A percentile compares a stretch with the other conserved stretches of the same genome.
These are phyloP conservation scores for Dione juno DNA, from an alignment of 2,888 invertebrate species.

Conservation along the genomic window DNA sequence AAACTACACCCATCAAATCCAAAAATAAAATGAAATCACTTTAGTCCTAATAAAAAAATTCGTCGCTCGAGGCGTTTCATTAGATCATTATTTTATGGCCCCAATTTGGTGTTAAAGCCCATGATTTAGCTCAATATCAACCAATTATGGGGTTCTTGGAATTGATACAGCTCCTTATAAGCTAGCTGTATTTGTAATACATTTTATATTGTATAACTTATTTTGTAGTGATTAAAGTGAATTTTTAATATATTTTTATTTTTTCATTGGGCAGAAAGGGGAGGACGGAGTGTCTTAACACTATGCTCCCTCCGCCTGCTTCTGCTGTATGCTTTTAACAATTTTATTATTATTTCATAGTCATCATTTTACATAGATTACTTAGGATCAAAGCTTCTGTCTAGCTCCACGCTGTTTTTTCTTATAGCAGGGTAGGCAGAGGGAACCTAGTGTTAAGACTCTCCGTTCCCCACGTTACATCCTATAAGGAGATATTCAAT, in stretches of 20 bases:
- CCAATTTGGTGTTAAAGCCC: constrained; percentile 62
- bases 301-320: no score
- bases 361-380: no score
- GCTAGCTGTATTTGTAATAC: constrained; percentile 23
- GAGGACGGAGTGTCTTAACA: no score
- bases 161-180: constrained; percentile 37
- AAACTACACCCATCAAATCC: background rate
- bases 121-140: constrained; percentile 50
- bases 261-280: no score
- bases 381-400: no score
- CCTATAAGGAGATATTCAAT: no score
- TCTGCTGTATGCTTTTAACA: no score
- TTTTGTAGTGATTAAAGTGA: background rate
- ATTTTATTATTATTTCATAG: no score
- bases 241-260: background rate
- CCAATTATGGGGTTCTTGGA: constrained; percentile 46
- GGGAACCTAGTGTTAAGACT: no score
- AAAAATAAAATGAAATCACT: constrained; percentile 2
- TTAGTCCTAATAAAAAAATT: constrained; percentile 3
- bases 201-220: background rate
- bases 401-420: no score
- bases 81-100: constrained; percentile 67
- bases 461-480: no score
- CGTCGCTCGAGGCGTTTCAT: constrained; percentile 60
- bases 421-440: no score